These are phyloP conservation scores for Fregata magnificens DNA, from an alignment of 2,113 vertebrate genomes.

Conservation along the genomic window DNA sequence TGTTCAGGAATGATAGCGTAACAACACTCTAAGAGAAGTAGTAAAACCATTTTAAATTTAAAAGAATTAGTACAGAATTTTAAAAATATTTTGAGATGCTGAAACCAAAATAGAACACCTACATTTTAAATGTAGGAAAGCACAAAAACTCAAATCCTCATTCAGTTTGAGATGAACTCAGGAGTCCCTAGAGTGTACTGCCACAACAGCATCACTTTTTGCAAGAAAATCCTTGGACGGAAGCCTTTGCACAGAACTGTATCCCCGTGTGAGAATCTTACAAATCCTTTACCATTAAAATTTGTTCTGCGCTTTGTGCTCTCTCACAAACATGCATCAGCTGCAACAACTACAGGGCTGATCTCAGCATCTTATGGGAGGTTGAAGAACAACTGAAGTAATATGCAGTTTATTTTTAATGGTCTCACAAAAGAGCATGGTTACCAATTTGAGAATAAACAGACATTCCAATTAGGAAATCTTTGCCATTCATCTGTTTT, in stretches of 20 bases:
- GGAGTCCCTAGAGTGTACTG: neutral
- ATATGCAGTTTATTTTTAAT: conserved; percentile 9
- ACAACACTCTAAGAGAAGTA: neutral
- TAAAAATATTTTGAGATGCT: neutral
- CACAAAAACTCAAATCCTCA: neutral
- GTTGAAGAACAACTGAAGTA: neutral
- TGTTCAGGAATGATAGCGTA: neutral
- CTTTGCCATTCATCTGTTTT: conserved; percentile 53
- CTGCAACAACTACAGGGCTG: conserved; percentile 1
- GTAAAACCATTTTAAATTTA: neutral
- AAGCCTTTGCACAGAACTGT: neutral
- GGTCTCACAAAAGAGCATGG: neutral
- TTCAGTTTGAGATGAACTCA: neutral
- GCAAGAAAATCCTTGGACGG: neutral
- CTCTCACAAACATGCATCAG: neutral
- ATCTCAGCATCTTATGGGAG: neutral
- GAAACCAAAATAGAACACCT: neutral
- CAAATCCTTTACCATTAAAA: neutral
- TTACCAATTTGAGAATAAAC: conserved; percentile 14
- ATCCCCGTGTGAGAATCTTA: neutral
- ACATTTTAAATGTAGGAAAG: neutral
- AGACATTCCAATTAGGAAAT: neutral
- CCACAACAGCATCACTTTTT: neutral
- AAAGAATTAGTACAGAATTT: neutral
- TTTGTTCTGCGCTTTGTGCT: neutral